phyloP scores from a whole-genome alignment of 2,797 vertebrate genomes.

The Dendrocincla fuliginosa region DNA sequence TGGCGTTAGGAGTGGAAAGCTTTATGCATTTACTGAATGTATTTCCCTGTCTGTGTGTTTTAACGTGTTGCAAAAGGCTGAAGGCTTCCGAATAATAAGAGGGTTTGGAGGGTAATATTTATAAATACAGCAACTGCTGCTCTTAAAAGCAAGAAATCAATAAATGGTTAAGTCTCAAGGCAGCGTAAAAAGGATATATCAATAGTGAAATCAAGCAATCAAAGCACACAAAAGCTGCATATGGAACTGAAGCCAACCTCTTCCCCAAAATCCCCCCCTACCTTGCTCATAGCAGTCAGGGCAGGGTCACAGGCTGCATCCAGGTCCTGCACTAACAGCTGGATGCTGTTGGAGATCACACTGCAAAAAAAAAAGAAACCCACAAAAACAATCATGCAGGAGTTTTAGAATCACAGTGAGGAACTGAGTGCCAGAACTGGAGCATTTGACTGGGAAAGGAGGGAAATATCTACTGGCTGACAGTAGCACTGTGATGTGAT shows the following conservation, averaged over 20 bases:
- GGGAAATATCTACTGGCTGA: background rate
- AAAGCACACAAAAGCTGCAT: background rate
- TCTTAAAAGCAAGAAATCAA: background rate
- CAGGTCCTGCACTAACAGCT: slow-evolving; percentile 95
- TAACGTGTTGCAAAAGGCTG: background rate
- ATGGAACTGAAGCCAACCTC: background rate
- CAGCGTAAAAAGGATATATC: background rate
- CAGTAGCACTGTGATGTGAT: background rate
- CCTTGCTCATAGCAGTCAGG: slow-evolving; percentile 98
- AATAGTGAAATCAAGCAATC: background rate
- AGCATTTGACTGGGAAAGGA: background rate
- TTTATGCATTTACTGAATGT: background rate
- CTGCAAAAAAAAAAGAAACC: slow-evolving; percentile 66
- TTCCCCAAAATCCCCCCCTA: slow-evolving; percentile 43
- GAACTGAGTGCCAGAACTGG: background rate
- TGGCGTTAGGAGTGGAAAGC: background rate
- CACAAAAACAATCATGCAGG: background rate
- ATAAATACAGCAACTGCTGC: background rate
- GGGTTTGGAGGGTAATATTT: background rate
- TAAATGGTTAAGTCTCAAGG: background rate
- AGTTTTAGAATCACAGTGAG: background rate
- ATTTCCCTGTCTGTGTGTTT: background rate
- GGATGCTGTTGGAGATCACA: slow-evolving; percentile 98
- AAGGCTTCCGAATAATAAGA: background rate
- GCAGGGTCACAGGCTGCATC: slow-evolving; percentile 97